Evolutionary conservation across 2,113 vertebrate species (phyloP).

Genomic region (Conger conger): DNA sequence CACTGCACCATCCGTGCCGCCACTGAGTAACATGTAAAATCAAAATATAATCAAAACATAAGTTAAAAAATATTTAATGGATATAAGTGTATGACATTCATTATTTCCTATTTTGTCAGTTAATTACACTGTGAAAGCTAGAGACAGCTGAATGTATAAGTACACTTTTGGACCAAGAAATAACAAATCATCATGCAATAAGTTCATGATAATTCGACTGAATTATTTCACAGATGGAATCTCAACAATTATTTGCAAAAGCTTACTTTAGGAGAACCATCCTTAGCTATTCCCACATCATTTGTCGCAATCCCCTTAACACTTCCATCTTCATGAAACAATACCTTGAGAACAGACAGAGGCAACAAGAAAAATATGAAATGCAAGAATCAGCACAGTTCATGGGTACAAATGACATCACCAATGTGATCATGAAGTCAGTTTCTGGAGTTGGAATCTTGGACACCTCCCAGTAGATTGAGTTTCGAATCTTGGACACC

Average conservation of each 20-base stretch:
- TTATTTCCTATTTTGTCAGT: no score
- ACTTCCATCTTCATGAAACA: slow-evolving; percentile 95
- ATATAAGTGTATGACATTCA: background rate
- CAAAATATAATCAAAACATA: background rate
- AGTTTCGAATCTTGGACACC: no score
- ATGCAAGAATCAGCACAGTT: background rate
- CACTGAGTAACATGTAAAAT: no score
- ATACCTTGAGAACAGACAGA: slow-evolving; percentile 67
- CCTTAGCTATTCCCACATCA: slow-evolving; percentile 93
- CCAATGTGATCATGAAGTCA: no score
- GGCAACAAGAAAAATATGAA: background rate
- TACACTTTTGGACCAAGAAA: background rate
- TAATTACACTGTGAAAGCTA: background rate
- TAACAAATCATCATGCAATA: background rate
- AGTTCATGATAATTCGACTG: background rate
- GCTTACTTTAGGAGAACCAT: slow-evolving; percentile 93
- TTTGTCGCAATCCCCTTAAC: slow-evolving; percentile 97
- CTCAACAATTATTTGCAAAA: background rate
- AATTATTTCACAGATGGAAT: background rate
- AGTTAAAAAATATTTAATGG: background rate
- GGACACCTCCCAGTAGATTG: no score
- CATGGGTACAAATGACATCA: background rate
- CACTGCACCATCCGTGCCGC: no score
- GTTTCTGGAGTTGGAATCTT: no score
- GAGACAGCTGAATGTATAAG: background rate